phyloP scores from a whole-genome alignment of 2,888 invertebrate genomes.

The Drosophila phalerata region DNA sequence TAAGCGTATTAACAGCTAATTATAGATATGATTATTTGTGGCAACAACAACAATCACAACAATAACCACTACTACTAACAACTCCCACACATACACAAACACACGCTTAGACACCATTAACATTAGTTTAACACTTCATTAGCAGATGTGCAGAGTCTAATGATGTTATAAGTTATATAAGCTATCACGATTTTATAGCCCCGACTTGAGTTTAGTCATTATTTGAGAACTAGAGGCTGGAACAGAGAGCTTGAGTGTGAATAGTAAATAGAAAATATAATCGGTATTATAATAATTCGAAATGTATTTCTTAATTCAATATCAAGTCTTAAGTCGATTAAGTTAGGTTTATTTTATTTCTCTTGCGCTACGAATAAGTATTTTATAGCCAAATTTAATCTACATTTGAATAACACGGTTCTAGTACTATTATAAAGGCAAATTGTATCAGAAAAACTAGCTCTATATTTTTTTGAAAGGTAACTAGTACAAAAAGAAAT shows the following conservation, averaged over 20 bases:
- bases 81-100: not conserved
- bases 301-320: too few relatives aligned
- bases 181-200: not conserved
- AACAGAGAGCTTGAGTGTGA: not conserved
- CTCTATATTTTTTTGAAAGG: too few relatives aligned
- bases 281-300: not conserved
- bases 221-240: not conserved
- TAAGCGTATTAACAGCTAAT: slow-evolving; percentile 22
- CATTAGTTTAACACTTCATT: slow-evolving; percentile 20
- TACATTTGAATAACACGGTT: too few relatives aligned
- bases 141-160: slow-evolving; percentile 11
- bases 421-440: too few relatives aligned
- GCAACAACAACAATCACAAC: not conserved
- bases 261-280: not conserved
- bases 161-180: slow-evolving; percentile 2
- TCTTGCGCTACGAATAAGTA: too few relatives aligned
- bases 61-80: slow-evolving; percentile 1
- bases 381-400: too few relatives aligned
- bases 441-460: too few relatives aligned
- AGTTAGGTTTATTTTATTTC: too few relatives aligned
- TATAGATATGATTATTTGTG: slow-evolving; percentile 15
- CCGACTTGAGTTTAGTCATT: not conserved
- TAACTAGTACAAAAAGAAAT: too few relatives aligned
- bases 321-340: too few relatives aligned
- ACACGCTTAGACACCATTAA: not conserved